phyloP scores from a whole-genome alignment of 2,888 invertebrate species.

The Cylindroiulus punctatus region DNA sequence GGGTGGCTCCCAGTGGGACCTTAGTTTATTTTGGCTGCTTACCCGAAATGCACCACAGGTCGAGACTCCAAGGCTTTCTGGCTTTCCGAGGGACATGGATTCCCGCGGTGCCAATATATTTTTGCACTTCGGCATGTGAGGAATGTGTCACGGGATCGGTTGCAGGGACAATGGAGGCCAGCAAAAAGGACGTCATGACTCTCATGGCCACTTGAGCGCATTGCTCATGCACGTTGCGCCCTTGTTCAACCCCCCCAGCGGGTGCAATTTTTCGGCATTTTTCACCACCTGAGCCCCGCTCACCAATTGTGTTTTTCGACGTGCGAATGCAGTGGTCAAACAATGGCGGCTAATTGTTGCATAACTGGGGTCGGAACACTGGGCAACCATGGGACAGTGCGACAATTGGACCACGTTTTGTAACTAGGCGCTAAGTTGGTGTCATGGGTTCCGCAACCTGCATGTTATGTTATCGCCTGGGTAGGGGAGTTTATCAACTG shows the following conservation, averaged over 20 bases:
- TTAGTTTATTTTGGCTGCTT: background rate
- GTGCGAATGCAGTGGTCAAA: background rate
- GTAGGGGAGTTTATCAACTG: background rate
- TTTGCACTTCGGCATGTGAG: background rate
- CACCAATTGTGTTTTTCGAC: background rate
- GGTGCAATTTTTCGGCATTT: background rate
- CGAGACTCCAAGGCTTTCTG: background rate
- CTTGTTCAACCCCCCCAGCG: background rate
- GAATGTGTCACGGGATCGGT: slow-evolving; percentile 18
- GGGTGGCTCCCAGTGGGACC: background rate
- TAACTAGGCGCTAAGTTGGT: background rate
- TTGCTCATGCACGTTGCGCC: background rate
- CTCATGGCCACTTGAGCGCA: background rate
- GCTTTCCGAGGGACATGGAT: background rate
- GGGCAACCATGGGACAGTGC: background rate
- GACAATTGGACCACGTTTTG: background rate
- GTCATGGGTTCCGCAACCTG: no score
- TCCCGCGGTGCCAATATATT: slow-evolving; percentile 5
- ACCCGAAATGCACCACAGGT: slow-evolving; percentile 16
- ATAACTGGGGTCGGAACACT: background rate
- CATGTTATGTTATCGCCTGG: background rate
- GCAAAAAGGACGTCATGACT: background rate
- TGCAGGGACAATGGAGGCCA: background rate
- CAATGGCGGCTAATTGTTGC: background rate
- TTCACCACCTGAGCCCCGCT: background rate